These are phyloP conservation scores for Acromyrmex heyeri DNA, from an alignment of 1,140 invertebrate species.

Conservation along the genomic window DNA sequence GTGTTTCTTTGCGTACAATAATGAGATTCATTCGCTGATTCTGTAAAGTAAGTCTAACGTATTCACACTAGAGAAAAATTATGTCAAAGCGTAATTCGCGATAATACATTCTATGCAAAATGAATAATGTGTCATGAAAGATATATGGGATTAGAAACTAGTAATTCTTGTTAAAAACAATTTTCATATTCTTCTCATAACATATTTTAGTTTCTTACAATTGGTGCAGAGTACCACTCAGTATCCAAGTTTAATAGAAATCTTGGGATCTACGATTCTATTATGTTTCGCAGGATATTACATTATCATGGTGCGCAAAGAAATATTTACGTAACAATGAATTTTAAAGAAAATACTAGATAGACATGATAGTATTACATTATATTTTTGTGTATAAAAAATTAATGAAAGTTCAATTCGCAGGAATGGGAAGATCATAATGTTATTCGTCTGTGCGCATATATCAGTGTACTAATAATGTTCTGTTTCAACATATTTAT, in stretches of 20 bases:
- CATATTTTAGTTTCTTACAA: slow-evolving; percentile 57
- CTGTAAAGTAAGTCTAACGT: neutral
- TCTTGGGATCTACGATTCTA: slow-evolving; percentile 60
- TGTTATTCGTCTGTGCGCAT: slow-evolving; percentile 54
- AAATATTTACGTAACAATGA: neutral
- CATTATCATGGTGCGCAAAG: slow-evolving; percentile 49
- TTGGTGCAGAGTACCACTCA: slow-evolving; percentile 45
- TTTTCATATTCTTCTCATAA: neutral
- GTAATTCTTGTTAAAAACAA: neutral
- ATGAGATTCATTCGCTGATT: neutral
- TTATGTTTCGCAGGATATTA: slow-evolving; percentile 73
- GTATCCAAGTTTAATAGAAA: slow-evolving; percentile 71
- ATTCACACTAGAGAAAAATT: neutral
- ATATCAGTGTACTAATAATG: neutral
- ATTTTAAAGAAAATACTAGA: neutral
- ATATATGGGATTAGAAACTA: neutral
- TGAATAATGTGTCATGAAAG: neutral
- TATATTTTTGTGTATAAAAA: neutral
- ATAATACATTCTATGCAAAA: neutral
- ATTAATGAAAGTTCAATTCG: neutral
- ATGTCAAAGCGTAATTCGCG: neutral
- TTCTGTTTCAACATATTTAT: slow-evolving; percentile 11
- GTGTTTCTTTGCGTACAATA: neutral
- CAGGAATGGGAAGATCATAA: slow-evolving; percentile 70
- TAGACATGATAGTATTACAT: neutral